phyloP scores from a whole-genome alignment of 1,140 invertebrate species.

The Bombus consobrinus region DNA sequence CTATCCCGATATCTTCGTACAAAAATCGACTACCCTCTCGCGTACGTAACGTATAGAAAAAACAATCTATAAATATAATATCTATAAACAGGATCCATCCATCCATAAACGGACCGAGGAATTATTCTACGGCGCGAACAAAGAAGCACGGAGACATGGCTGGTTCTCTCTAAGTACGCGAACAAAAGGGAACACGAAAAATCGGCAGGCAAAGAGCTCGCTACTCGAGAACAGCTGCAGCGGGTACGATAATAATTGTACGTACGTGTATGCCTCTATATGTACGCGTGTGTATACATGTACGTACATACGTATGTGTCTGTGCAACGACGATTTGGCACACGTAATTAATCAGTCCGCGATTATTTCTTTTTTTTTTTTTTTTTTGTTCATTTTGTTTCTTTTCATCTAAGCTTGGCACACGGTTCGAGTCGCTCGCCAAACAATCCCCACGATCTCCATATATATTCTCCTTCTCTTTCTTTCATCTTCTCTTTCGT shows the following conservation, averaged over 20 bases:
- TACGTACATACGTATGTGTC: not conserved
- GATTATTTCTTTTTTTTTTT: slow-evolving; percentile 15
- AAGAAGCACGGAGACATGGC: not conserved
- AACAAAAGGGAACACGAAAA: slow-evolving; percentile 21
- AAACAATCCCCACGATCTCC: slow-evolving; percentile 58
- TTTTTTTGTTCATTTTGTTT: not conserved
- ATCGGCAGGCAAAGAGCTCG: slow-evolving; percentile 34
- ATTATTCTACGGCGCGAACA: slow-evolving; percentile 5
- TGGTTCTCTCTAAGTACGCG: slow-evolving; percentile 15
- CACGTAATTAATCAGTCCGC: slow-evolving; percentile 61
- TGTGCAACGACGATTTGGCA: slow-evolving; percentile 74
- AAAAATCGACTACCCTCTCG: not conserved
- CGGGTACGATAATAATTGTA: slow-evolving; percentile 18
- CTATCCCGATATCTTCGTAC: not conserved
- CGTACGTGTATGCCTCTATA: not conserved
- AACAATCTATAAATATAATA: not conserved
- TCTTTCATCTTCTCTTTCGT: no score
- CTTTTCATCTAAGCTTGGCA: slow-evolving; percentile 69
- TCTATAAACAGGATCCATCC: not conserved
- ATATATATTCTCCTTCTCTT: not conserved
- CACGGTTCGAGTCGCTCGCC: slow-evolving; percentile 65
- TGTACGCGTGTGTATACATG: not conserved
- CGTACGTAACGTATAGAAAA: not conserved
- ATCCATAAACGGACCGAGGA: not conserved
- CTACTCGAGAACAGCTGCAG: slow-evolving; percentile 31